Base-by-base conservation (phyloP, 37 sponge, comb jelly and placozoan species). In the Ephydatia muelleri region DNA sequence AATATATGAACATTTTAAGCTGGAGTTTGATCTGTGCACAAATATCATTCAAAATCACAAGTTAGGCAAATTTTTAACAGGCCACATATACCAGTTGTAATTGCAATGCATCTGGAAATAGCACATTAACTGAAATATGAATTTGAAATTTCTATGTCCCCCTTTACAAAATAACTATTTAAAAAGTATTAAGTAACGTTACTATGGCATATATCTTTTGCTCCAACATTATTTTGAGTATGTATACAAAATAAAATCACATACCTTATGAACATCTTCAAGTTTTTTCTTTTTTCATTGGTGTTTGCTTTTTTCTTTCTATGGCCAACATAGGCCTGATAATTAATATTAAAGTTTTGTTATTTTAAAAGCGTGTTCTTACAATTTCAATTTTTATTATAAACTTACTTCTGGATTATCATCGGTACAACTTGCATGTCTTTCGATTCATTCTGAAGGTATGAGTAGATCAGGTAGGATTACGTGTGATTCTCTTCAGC, bases 61-160 rank as follows among this genome's bases (percentile, higher is more conserved):
- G 57, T 21, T 57, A 57, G 6, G 57, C 57, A 14, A 57, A 57
- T 57, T 57, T 57, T 57, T 57, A 57, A 57, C 19, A 57, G 57
- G 57, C 57, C 57, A 57, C 57, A 57, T 57, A 57, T 57, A 57
- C 57, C 57, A 57, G 57, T 57, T 57, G 57, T 57, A 57, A 57
- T 57, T 57, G 57, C 57, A 57, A 57, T 57, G 57, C 57, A 57
- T 57, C 57, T 57, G 57, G 16, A 57, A 57, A 57, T 57, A 57
- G 57, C 57, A 57, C 57, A 57, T 57, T 13, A 57, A 57, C 57
- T 57, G 0, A 57, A 57, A 57, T 57, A 43, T 43, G 47, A 43
- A 4, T 43, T 57, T n/a, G n/a, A n/a, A n/a, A n/a, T n/a, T n/a
- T n/a, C 19, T 5, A 57, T 13, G 57, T 57, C 57, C 57, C 57